Percentiles rank a stretch among this genome's conserved stretches.
Conservation (phyloP, 1,140 invertebrate species). For the Papilio helenus region DNA sequence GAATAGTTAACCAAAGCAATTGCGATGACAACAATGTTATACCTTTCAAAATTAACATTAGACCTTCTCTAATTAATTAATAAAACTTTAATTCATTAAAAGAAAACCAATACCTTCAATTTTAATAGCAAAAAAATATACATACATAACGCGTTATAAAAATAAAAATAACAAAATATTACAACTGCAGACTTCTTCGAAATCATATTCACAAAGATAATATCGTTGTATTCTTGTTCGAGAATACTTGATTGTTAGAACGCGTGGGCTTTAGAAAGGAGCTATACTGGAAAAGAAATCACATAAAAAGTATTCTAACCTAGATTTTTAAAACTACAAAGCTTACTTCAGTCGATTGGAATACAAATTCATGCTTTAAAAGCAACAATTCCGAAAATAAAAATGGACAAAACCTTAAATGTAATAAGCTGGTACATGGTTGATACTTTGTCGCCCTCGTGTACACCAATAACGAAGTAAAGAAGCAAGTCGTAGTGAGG, state of each 20-base stretch:
- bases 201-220: no score
- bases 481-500: conserved; percentile 53
- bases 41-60: no score
- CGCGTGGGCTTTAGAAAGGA: not conserved
- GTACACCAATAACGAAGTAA: conserved; percentile 46
- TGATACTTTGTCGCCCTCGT: not conserved
- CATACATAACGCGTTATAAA: no score
- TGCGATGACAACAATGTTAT: no score
- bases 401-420: not conserved
- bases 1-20: not conserved
- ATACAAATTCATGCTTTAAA: not conserved
- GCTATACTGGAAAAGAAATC: not conserved
- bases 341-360: not conserved
- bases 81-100: no score
- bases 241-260: not conserved
- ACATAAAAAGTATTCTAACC: not conserved
- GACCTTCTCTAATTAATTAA: no score
- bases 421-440: conserved; percentile 5
- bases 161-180: no score
- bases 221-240: not conserved
- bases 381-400: not conserved
- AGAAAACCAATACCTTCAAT: no score
- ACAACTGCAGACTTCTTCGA: no score
- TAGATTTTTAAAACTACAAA: not conserved
- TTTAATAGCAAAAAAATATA: no score